phyloP scores from a whole-genome alignment of 2,113 vertebrate species.

The Burhinus bistriatus region DNA sequence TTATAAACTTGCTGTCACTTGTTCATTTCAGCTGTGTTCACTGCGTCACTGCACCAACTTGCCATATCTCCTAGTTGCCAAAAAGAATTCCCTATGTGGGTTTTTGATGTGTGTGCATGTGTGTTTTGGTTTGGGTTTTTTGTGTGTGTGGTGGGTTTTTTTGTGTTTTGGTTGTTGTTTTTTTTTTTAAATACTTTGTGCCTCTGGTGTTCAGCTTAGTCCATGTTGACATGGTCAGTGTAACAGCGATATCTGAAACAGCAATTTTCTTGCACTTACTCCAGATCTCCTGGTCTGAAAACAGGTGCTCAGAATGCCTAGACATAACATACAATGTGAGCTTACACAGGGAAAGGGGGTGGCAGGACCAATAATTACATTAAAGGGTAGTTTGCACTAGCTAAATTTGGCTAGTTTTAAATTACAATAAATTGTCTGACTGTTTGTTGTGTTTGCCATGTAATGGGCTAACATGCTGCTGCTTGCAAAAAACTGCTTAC shows the following conservation, averaged over 20 bases:
- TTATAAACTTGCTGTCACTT: slow-evolving; percentile 46
- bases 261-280: background rate
- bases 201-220: background rate
- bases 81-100: background rate
- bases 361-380: background rate
- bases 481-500: background rate
- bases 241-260: background rate
- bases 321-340: accelerated
- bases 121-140: background rate
- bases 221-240: background rate
- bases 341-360: background rate
- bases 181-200: background rate
- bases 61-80: background rate
- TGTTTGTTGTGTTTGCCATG: background rate
- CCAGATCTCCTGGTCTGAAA: background rate
- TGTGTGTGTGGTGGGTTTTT: background rate
- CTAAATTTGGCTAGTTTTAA: slow-evolving; percentile 6
- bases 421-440: slow-evolving; percentile 14
- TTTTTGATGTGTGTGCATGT: background rate
- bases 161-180: background rate
- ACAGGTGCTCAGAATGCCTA: background rate
- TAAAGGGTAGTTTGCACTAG: background rate
- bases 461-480: slow-evolving; percentile 24
- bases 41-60: background rate
- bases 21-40: slow-evolving; percentile 21